Evolutionary conservation across 2,888 invertebrate genomes (phyloP).

Genomic region (Helicoverpa assulta): DNA sequence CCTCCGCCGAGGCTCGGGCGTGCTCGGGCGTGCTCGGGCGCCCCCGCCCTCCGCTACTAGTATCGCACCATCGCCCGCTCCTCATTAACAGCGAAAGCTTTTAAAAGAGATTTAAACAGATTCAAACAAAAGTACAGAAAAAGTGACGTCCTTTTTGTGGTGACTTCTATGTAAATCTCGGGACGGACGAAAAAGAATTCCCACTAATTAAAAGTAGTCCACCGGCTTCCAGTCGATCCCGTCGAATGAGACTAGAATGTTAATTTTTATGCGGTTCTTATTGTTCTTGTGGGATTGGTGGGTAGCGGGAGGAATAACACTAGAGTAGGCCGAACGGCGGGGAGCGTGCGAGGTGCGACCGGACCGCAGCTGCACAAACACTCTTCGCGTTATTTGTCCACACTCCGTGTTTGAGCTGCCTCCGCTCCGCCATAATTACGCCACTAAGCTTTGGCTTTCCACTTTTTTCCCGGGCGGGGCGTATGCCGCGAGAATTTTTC

Average conservation of each 20-base stretch:
- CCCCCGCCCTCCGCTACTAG: constrained; percentile 64
- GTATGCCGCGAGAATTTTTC: constrained; percentile 72
- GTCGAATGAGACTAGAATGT: constrained; percentile 79
- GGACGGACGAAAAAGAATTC: constrained; percentile 80
- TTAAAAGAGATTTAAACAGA: constrained; percentile 86
- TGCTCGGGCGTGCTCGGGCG: constrained; percentile 34
- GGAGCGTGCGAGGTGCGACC: constrained; percentile 54
- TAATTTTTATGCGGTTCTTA: constrained; percentile 77
- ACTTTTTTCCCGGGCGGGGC: constrained; percentile 69
- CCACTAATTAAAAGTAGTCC: constrained; percentile 85
- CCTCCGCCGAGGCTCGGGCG: constrained; percentile 63
- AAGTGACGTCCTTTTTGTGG: constrained; percentile 86
- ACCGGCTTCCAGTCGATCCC: constrained; percentile 74
- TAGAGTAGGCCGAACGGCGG: constrained; percentile 60
- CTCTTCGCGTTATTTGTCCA: constrained; percentile 83
- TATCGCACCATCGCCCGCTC: constrained; percentile 76
- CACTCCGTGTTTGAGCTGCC: constrained; percentile 79
- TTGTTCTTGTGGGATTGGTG: constrained; percentile 75
- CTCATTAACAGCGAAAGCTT: constrained; percentile 87
- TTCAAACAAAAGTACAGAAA: constrained; percentile 86
- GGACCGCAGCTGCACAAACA: constrained; percentile 84
- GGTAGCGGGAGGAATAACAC: constrained; percentile 71
- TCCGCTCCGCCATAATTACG: constrained; percentile 79
- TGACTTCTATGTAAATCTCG: constrained; percentile 86
- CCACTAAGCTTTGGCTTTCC: constrained; percentile 81